These are phyloP conservation scores for Chalcis sispes DNA, from an alignment of 2,888 invertebrate genomes.

Conservation along the genomic window DNA sequence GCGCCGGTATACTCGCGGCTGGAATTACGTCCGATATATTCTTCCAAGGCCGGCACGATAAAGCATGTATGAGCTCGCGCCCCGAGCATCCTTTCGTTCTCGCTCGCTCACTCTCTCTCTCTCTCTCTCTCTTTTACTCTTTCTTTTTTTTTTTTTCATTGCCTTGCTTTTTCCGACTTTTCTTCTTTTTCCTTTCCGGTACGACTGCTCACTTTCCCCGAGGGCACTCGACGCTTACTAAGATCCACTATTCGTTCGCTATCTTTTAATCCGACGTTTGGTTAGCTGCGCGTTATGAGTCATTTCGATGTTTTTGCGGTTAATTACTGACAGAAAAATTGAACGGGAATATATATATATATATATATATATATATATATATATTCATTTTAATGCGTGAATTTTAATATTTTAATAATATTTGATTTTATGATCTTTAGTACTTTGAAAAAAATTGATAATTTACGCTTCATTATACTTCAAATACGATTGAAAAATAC, in stretches of 20 bases:
- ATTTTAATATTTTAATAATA: no score
- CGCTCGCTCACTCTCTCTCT: background rate
- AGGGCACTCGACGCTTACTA: slow-evolving; percentile 16
- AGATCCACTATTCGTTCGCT: slow-evolving; percentile 6
- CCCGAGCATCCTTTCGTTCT: slow-evolving; percentile 5
- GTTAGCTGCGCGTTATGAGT: background rate
- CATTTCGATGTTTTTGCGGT: no score
- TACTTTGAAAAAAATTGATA: no score
- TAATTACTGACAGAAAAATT: no score
- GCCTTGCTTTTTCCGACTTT: background rate
- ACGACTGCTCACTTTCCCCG: slow-evolving; percentile 2
- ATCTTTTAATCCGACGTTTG: slow-evolving; percentile 4
- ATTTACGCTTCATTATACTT: no score
- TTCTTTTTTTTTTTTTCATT: background rate
- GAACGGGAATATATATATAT: no score
- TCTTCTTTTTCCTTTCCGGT: background rate
- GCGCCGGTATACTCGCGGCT: no score
- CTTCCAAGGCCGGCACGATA: slow-evolving; percentile 34
- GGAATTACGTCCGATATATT: slow-evolving; percentile 39
- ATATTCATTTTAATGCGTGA: no score
- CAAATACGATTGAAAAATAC: no score
- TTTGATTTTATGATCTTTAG: no score
- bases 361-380: no score
- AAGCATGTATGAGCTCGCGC: slow-evolving; percentile 20
- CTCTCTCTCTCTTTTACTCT: background rate